Percentiles rank a stretch among this genome's conserved stretches.
Conservation (phyloP, 92 coral and sea anemone genomes). For the Nematostella vectensis region DNA sequence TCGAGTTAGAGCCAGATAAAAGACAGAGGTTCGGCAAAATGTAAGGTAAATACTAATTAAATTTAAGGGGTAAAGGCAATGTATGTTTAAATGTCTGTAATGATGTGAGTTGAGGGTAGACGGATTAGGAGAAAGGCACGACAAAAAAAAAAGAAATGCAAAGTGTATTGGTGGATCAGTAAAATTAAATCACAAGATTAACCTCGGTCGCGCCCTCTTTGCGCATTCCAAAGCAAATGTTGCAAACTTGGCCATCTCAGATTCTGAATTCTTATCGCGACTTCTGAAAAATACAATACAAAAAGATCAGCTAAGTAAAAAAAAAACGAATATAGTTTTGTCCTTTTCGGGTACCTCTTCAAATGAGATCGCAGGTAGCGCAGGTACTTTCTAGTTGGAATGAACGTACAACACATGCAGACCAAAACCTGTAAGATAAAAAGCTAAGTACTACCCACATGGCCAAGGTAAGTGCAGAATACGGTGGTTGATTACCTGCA, state of each 20-base stretch:
- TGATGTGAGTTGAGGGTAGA: no score
- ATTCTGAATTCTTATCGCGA: slow-evolving; percentile 58
- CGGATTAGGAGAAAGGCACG: no score
- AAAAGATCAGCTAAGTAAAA: no score
- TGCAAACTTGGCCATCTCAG: slow-evolving; percentile 95
- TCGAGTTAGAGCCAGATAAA: no score
- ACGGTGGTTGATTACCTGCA: no score
- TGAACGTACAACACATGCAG: slow-evolving; percentile 97
- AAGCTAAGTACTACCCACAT: neutral
- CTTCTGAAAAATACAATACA: slow-evolving; percentile 38
- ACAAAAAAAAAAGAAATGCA: neutral
- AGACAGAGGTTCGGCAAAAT: no score
- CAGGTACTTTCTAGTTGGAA: slow-evolving; percentile 89
- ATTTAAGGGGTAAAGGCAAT: no score
- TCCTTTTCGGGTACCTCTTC: no score
- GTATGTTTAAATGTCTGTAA: no score
- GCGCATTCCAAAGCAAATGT: slow-evolving; percentile 82
- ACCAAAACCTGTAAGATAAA: slow-evolving; percentile 60
- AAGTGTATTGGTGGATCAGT: neutral
- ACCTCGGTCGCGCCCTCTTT: slow-evolving; percentile 96
- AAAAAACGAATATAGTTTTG: no score
- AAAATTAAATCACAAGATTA: neutral
- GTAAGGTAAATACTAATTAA: no score
- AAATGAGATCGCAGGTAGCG: slow-evolving; percentile 79
- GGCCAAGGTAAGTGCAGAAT: no score